A percentile compares a stretch with the other conserved stretches of the same genome.
Evolutionary conservation across 2,113 vertebrate species (phyloP).

Genomic region (Perognathus longimembris): DNA sequence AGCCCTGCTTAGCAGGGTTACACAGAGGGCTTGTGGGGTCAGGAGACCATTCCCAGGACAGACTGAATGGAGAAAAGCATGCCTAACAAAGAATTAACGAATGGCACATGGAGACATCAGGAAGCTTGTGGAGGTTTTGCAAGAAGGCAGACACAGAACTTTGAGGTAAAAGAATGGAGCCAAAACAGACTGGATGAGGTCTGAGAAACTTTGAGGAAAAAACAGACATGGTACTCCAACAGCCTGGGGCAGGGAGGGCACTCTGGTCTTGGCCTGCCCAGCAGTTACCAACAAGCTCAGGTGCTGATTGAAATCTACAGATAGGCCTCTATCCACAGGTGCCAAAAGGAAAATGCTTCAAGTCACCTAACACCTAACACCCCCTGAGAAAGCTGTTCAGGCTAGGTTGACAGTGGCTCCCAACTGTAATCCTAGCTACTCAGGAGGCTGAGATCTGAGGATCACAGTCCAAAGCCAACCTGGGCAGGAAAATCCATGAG

Average conservation of each 20-base stretch:
- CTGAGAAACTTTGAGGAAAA: not conserved
- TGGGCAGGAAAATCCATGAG: too few relatives aligned
- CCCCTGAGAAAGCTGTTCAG: not conserved
- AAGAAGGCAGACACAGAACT: slow-evolving; percentile 49
- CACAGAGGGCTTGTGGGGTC: slow-evolving; percentile 31
- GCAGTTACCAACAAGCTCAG: not conserved
- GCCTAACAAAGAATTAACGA: not conserved
- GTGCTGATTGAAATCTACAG: not conserved
- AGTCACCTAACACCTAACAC: not conserved
- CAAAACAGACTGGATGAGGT: not conserved
- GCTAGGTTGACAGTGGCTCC: too few relatives aligned
- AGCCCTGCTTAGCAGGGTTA: not conserved
- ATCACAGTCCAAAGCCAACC: too few relatives aligned
- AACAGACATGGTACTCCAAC: not conserved
- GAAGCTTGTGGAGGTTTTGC: not conserved
- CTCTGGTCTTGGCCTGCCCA: not conserved
- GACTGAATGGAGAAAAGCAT: not conserved
- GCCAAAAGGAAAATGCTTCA: not conserved
- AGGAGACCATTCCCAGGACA: slow-evolving; percentile 27
- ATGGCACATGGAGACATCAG: not conserved
- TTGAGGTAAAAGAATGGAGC: not conserved
- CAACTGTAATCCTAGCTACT: too few relatives aligned
- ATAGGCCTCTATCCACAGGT: not conserved
- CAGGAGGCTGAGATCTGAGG: too few relatives aligned
- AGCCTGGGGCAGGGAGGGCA: not conserved